A percentile compares a stretch with the other conserved stretches of the same genome.
These are phyloP conservation scores for Rhagonycha lutea DNA, from an alignment of 2,888 invertebrate genomes.

Conservation along the genomic window DNA sequence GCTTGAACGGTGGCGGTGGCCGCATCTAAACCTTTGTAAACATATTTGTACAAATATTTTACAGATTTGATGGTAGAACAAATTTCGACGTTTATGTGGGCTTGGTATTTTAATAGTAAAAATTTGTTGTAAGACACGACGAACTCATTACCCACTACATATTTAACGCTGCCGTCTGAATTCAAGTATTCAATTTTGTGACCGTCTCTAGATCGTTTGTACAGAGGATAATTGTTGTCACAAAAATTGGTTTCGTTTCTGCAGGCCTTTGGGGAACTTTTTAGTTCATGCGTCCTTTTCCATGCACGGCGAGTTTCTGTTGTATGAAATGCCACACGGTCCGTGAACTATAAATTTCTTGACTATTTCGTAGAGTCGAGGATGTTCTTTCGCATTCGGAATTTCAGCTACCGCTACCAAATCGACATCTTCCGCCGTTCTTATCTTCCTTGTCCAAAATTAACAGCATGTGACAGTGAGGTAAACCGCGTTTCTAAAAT, in stretches of 20 bases:
- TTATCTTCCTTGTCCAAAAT: background rate
- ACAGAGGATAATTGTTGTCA: slow-evolving; percentile 39
- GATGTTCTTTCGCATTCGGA: no score
- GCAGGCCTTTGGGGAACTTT: slow-evolving; percentile 32
- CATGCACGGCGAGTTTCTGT: no score
- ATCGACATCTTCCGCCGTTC: background rate
- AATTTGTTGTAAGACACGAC: background rate
- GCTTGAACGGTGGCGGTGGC: background rate
- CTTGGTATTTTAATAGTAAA: background rate
- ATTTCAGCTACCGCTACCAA: background rate
- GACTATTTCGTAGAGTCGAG: no score
- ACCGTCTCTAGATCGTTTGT: slow-evolving; percentile 35
- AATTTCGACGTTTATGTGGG: slow-evolving; percentile 42
- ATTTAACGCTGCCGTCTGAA: background rate
- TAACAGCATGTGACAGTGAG: background rate
- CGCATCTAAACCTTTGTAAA: background rate
- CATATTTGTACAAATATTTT: slow-evolving; percentile 41
- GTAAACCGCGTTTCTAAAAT: slow-evolving; percentile 31
- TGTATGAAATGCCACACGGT: no score
- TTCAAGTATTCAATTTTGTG: slow-evolving; percentile 6
- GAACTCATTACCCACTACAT: slow-evolving; percentile 38
- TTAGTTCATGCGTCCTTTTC: background rate
- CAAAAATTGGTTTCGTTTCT: slow-evolving; percentile 7
- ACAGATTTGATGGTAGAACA: slow-evolving; percentile 35
- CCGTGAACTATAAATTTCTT: no score